phyloP scores from a whole-genome alignment of 2,113 vertebrate genomes.

The Promerops cafer region DNA sequence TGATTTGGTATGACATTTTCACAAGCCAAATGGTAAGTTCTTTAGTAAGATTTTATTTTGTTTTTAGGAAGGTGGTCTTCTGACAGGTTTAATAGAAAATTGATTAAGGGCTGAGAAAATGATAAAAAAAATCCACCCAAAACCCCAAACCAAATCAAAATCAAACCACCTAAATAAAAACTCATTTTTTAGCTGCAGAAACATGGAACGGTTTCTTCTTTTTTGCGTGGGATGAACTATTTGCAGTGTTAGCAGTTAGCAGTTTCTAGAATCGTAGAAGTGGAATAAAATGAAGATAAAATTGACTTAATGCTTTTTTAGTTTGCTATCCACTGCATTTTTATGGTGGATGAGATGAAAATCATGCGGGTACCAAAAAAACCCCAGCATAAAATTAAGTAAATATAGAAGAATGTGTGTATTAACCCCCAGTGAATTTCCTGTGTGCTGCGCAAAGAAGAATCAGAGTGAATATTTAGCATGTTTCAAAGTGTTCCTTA shows the following conservation, averaged over 20 bases:
- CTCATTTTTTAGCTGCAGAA: not conserved
- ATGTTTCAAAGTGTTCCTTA: not conserved
- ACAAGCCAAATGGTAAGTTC: not conserved
- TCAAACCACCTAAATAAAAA: not conserved
- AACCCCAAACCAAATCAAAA: not conserved
- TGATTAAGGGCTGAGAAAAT: not conserved
- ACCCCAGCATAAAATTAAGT: not conserved
- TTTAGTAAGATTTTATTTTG: not conserved
- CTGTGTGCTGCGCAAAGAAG: not conserved
- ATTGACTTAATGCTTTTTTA: not conserved
- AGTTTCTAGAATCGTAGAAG: not conserved
- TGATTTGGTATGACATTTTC: not conserved
- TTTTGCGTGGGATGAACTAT: fast-evolving
- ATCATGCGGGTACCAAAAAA: not conserved
- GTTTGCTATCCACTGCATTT: not conserved
- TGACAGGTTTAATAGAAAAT: not conserved
- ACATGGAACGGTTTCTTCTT: not conserved
- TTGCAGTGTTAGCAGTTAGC: not conserved
- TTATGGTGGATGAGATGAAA: not conserved
- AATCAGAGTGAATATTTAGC: not conserved
- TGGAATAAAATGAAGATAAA: not conserved
- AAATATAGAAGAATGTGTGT: not conserved
- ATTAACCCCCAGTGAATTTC: not conserved
- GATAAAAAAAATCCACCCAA: not conserved
- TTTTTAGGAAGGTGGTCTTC: not conserved